Evolutionary conservation across 2,888 invertebrate genomes (phyloP).

Genomic region (Biston betularia): DNA sequence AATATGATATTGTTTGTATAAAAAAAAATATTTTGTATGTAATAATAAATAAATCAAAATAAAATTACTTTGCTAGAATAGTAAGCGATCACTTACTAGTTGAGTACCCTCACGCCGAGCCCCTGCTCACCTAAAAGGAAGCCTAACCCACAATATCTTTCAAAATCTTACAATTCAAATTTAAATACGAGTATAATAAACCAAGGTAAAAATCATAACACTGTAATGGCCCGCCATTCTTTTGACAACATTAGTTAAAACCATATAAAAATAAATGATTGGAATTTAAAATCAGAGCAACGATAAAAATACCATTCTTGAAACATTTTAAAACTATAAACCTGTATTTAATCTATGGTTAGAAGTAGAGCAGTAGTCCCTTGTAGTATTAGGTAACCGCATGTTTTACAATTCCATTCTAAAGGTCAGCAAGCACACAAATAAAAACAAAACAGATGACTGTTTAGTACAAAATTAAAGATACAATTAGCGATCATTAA

Average conservation of each 20-base stretch:
- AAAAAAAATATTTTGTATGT: too few species aligned
- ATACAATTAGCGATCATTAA: background rate
- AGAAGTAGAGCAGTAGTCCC: conserved; percentile 22
- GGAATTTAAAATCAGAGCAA: conserved; percentile 13
- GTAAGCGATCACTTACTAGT: too few species aligned
- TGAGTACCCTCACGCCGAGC: too few species aligned
- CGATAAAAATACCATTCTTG: conserved; percentile 17
- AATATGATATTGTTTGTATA: too few species aligned
- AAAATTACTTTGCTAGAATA: too few species aligned
- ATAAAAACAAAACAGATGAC: conserved; percentile 5
- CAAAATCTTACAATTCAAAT: too few species aligned
- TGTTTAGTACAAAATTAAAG: background rate
- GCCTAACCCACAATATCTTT: too few species aligned
- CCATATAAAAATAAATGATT: background rate
- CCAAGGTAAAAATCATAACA: background rate
- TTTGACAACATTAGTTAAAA: background rate
- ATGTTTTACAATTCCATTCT: conserved; percentile 6
- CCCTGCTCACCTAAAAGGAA: too few species aligned
- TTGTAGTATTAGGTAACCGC: conserved; percentile 17
- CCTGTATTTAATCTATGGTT: conserved; percentile 11
- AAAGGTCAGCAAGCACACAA: conserved; percentile 12
- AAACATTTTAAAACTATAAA: conserved; percentile 1
- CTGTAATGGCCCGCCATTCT: background rate
- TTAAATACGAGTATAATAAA: too few species aligned
- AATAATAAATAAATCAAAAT: too few species aligned